Base-by-base conservation (phyloP, 2,888 invertebrate species). In the Ceraclea dissimilis region DNA sequence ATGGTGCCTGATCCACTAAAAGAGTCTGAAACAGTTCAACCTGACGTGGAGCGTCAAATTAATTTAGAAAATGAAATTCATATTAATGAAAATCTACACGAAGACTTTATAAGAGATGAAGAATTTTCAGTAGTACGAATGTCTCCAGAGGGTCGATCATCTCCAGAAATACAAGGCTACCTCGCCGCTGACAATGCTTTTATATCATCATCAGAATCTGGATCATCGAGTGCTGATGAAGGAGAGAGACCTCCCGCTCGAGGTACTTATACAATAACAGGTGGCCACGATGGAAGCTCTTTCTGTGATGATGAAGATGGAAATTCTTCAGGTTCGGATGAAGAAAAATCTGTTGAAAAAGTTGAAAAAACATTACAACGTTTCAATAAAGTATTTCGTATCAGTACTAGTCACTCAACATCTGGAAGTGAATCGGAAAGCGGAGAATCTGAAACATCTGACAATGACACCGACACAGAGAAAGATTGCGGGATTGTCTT, bases 331-430 rank as follows among this genome's bases (percentile, higher is more conserved):
- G 43, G 48, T 10, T 76, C 77, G 0, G 76, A 75, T 31, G 76
- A 78, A 16, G 61, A 61, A 56, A 52, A 49, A 26, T 52, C 54
- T 18, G 47, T 11, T 0, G 84, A 83, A 13, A 78, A 67, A 63
- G 81, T 68, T 66, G 82, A 61, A 52, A 49, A 46, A 44, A 1
- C 73, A 76, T 51, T 71, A 75, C 11, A 75, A 75, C 52, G 73
- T 39, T 86, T 86, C 66, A 83, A 83, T 33, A 79, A 84, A 54
- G 83, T 86, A 17, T 85, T 85, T 66, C 81, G 85, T 1, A 84
- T 86, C 18, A 86, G 86, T 65, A 82, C 82, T 6, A 74, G 73
- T 18, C 78, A 80, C 51, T 81, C 82, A 6, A 82, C 82, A 2
- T 82, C 81, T 0, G 82, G 81, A 52, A 72, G 79, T 44, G 81